Evolutionary conservation across 2,888 invertebrate species (phyloP).

Genomic region (Acanthoscelides obtectus): DNA sequence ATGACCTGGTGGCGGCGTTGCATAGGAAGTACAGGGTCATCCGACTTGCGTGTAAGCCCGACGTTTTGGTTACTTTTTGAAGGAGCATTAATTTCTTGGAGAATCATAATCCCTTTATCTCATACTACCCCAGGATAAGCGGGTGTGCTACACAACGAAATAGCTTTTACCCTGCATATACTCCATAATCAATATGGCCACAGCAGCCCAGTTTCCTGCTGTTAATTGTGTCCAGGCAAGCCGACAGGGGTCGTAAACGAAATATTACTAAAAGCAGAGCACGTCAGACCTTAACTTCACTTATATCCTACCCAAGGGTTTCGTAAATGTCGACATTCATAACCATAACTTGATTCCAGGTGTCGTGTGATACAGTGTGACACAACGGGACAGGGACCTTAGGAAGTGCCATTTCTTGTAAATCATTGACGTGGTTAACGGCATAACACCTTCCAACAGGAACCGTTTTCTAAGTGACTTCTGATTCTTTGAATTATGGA

Average conservation of each 20-base stretch:
- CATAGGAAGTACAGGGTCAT: too few relatives aligned
- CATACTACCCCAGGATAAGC: too few relatives aligned
- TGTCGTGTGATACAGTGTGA: neutral
- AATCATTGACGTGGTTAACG: neutral
- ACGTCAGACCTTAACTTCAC: neutral
- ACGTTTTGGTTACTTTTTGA: too few relatives aligned
- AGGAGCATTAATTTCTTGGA: too few relatives aligned
- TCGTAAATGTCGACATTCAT: neutral
- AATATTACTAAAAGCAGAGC: neutral
- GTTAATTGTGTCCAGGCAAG: neutral
- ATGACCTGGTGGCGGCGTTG: too few relatives aligned
- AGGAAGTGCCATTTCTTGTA: neutral
- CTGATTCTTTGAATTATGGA: too few relatives aligned
- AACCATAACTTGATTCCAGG: neutral
- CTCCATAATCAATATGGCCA: neutral
- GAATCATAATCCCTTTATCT: too few relatives aligned
- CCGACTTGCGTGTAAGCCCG: too few relatives aligned
- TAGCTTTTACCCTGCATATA: neutral
- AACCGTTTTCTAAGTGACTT: too few relatives aligned
- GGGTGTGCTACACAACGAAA: too few relatives aligned
- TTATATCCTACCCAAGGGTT: neutral
- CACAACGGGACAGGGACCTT: neutral
- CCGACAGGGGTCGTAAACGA: neutral
- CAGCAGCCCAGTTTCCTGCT: neutral
- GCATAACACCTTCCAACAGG: neutral